Evolutionary conservation across 1,140 invertebrate genomes (phyloP), one percentile per base, ranked within the genome.

Genomic region (Nymphalis io): DNA sequence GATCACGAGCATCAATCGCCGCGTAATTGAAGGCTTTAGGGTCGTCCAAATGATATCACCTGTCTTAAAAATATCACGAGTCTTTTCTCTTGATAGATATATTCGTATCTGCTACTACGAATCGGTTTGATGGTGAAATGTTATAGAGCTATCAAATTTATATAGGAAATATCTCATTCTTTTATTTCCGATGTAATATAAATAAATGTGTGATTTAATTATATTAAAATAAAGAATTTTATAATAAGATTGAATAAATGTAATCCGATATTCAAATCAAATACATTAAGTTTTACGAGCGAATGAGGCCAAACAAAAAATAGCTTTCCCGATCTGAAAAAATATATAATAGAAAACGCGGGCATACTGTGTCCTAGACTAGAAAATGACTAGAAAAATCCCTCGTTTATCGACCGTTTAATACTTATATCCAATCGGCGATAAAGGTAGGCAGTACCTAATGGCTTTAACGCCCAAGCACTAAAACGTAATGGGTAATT

Each of bases 1-100:
- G 79, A 84, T 81, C 76, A 76, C 81, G 75, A 70, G 81, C 81
- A 86, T 88, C 84, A 88, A 88, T 89, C 85, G 86, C 68, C 63
- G 68, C 71, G 83, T 90, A 90, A 90, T 90, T 90, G 87, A 84
- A 81, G 81, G 73, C 69, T 84, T 77, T 76, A 74, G 78, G 82
- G 82, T 83, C 88, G 78, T 73, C 64, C 68, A 76, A 79, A 74
- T 74, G 81, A 85, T 85, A 82, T 79, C 73, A 73, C 59, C 71
- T 75, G 72, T 79, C 74, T 75, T 73, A 76, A 79, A 78, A 75
- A 72, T 72, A 77, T 78, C 53, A 64, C 15, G 39, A 63, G 69
- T 72, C 71, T 33, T 76, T 72, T 79, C 64, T 64, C 48, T 66
- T 76, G 71, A 73, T 55, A 68, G 68, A 64, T 68, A 63, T 68